A percentile compares a stretch with the other conserved stretches of the same genome.
Evolutionary conservation across 2,113 vertebrate species (phyloP).

Genomic region (Cettia cetti): DNA sequence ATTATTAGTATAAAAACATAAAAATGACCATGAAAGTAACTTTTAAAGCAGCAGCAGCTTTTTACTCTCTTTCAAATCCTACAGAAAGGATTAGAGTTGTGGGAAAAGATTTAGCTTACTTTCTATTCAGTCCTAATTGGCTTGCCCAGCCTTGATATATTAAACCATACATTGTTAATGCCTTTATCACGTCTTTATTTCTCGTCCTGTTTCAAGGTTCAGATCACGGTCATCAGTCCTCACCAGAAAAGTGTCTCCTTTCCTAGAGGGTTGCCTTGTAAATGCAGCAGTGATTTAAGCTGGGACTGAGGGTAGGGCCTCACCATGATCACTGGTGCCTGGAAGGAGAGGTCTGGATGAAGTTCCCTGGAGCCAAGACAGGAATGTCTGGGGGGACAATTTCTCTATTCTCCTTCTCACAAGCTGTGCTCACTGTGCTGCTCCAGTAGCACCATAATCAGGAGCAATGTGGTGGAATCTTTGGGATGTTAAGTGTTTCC

Average conservation of each 20-base stretch:
- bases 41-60: constrained; percentile 45
- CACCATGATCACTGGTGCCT: neutral
- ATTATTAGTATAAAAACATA: constrained; percentile 41
- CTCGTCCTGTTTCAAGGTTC: constrained; percentile 27
- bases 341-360: neutral
- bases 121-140: constrained; percentile 49
- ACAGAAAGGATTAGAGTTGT: constrained; percentile 56
- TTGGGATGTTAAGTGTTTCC: neutral
- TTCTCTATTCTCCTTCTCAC: neutral
- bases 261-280: neutral
- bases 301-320: neutral
- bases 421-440: neutral
- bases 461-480: rapidly evolving
- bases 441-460: neutral
- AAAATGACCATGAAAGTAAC: constrained; percentile 59
- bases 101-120: constrained; percentile 57
- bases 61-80: constrained; percentile 55
- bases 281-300: neutral
- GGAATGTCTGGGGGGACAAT: neutral
- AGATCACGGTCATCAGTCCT: neutral
- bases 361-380: neutral
- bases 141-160: constrained; percentile 26
- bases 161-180: constrained; percentile 50
- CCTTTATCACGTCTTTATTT: constrained; percentile 42
- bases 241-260: neutral